Conservation (phyloP, 2,797 vertebrate species). For the Xenopus petersii region DNA sequence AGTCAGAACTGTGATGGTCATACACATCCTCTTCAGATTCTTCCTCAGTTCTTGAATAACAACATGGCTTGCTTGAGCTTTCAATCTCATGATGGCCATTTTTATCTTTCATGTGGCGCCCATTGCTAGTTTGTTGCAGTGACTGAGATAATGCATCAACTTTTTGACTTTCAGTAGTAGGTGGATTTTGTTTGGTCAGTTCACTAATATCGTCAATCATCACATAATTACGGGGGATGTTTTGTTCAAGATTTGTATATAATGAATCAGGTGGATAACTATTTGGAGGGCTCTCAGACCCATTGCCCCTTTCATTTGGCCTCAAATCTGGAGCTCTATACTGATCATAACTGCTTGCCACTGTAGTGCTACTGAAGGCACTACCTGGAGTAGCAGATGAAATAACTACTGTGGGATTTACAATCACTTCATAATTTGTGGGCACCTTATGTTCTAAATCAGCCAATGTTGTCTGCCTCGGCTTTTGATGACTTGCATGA, state of each 20-base stretch:
- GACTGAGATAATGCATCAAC: constrained; percentile 63
- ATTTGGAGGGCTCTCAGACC: constrained; percentile 78
- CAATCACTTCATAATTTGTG: constrained; percentile 93
- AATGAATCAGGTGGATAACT: constrained; percentile 83
- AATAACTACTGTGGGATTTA: constrained; percentile 75
- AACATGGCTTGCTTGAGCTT: constrained; percentile 69
- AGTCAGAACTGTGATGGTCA: constrained; percentile 79
- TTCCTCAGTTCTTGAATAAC: constrained; percentile 85
- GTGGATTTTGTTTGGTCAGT: constrained; percentile 88
- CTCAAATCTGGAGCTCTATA: constrained; percentile 77
- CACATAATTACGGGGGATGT: constrained; percentile 94
- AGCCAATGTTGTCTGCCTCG: constrained; percentile 88
- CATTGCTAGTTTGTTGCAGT: constrained; percentile 58
- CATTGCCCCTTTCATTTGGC: constrained; percentile 69
- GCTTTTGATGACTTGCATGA: constrained; percentile 81
- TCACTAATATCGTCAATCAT: constrained; percentile 99
- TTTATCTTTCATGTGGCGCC: constrained; percentile 74
- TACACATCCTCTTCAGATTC: constrained; percentile 91
- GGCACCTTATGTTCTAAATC: constrained; percentile 95
- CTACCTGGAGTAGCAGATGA: constrained; percentile 79
- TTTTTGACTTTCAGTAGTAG: constrained; percentile 76
- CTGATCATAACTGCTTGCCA: constrained; percentile 78
- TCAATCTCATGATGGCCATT: constrained; percentile 70
- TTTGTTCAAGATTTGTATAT: constrained; percentile 92
- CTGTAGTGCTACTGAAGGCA: constrained; percentile 69